Evolutionary conservation across 2,888 invertebrate genomes (phyloP), one percentile per base, ranked within the genome.

Genomic region (Thymelicus acteon): DNA sequence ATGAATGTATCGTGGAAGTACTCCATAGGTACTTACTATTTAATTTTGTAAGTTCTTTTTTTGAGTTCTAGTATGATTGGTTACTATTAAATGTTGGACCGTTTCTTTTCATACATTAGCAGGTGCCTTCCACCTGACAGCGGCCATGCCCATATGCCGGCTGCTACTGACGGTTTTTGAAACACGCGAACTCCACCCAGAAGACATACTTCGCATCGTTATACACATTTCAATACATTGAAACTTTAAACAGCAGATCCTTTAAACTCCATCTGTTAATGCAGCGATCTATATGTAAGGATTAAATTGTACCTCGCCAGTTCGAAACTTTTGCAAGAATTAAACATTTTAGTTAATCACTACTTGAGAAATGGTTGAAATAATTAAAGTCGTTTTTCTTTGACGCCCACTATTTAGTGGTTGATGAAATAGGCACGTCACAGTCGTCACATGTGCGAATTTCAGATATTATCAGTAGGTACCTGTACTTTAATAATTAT

Each of bases 61-160:
- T 10, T 44, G 44, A 44, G 44, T 12, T 44, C 8, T 44, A 12
- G n/a, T 24, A 31, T 13, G 12, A 57, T 31, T 57, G 57, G 6
- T 31, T 57, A 57, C 57, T 31, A 37, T 8, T 63, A 15, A 63
- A 39, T 39, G 6, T 48, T 37, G 49, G 49, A 63, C 49, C 49
- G 39, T 40, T 31, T 39, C 8, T 7, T 79, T 79, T 80, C 77
- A 76, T 77, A 82, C 81, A 85, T 81, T 86, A 85, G 88, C 92
- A 91, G 92, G 88, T 92, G 92, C 85, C 86, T 75, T 76, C 86
- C 92, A 92, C 86, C 91, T 92, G 92, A 92, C 92, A 88, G 86
- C 89, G 87, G 87, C 85, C 86, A 83, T 83, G 89, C 81, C 89
- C 92, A 92, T 91, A 91, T 93, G 92, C 85, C 87, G 86, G 76